Evolutionary conservation across 2,113 vertebrate species (phyloP).

Genomic region (Columba livia): DNA sequence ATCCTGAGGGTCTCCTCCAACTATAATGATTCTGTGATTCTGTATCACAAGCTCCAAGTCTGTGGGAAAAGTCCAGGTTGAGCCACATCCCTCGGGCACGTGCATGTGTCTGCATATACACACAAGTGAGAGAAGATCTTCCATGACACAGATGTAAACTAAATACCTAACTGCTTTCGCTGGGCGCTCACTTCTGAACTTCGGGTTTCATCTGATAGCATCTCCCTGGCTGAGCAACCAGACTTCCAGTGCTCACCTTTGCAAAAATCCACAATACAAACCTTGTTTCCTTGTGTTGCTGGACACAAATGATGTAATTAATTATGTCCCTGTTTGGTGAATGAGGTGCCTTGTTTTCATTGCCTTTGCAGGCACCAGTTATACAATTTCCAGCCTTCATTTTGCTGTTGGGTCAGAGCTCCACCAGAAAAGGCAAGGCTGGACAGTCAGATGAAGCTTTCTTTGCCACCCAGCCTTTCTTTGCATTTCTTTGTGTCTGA

Average conservation of each 20-base stretch:
- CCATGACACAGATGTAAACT: background rate
- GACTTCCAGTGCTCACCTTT: background rate
- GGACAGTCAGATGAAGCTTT: background rate
- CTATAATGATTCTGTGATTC: too few relatives aligned
- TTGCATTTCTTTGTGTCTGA: background rate
- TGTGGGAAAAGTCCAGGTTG: background rate
- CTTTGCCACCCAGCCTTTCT: background rate
- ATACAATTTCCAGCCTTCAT: background rate
- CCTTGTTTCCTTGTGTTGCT: background rate
- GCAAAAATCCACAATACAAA: rapidly evolving
- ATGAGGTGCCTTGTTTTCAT: background rate
- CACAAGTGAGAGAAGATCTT: background rate
- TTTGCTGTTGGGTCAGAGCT: background rate
- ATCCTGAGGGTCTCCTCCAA: too few relatives aligned
- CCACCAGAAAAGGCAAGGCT: background rate
- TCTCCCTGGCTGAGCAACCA: background rate
- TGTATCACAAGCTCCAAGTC: background rate
- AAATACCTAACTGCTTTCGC: background rate
- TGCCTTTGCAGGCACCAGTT: background rate
- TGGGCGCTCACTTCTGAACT: background rate
- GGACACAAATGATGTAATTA: background rate
- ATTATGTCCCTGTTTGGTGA: background rate
- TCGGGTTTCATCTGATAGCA: background rate
- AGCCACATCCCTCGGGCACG: background rate
- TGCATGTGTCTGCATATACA: background rate